Base-by-base conservation (phyloP, 2,113 vertebrate species). In the Brevimyrus niger region DNA sequence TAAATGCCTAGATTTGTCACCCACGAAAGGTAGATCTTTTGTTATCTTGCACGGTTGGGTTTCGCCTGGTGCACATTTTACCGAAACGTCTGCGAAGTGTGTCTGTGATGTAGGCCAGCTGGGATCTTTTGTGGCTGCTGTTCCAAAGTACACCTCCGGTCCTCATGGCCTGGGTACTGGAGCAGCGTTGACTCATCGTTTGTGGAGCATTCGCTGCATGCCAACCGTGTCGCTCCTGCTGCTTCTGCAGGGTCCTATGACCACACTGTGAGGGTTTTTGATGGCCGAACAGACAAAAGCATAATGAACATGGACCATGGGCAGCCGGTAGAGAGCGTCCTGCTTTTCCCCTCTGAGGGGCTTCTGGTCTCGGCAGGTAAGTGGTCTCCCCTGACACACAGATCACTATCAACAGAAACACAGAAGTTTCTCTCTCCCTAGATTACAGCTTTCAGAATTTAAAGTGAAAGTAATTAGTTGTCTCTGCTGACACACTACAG, bases 331-430 rank as follows among this genome's bases (percentile, higher is more conserved):
- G 98, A 99, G 92, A 98, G 97, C 1, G 95, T 99, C n/a, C 96
- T 99, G 80, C 97, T 99, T 0, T 99, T 98, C 91, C 98, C 98
- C 1, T 98, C 98, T 83, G 98, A 97, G 87, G 97, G 97, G 10
- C 97, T 99, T 89, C 95, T 99, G 0, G 97, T 98, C 2, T 99
- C 98, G 89, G 97, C 98, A 97, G 98, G 98, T 99, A 94, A 35
- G 27, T 53, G 21, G 44, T 8, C 10, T 27, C 9, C 82, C 46
- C 21, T 27, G 61, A 31, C n/a, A 31, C 27, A 65, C 3, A 31
- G 61, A 65, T 19, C 61, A 13, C 61, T 31, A 10, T 11, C 61
- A 31, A 0, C n/a, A 13, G n/a, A 31, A 31, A 27, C 61, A 4
- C 3, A 1, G 31, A 3, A 27, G n/a, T 65, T 65, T 65, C 31